Conservation (phyloP, 2,888 invertebrate genomes). For the Suillia variegata region DNA sequence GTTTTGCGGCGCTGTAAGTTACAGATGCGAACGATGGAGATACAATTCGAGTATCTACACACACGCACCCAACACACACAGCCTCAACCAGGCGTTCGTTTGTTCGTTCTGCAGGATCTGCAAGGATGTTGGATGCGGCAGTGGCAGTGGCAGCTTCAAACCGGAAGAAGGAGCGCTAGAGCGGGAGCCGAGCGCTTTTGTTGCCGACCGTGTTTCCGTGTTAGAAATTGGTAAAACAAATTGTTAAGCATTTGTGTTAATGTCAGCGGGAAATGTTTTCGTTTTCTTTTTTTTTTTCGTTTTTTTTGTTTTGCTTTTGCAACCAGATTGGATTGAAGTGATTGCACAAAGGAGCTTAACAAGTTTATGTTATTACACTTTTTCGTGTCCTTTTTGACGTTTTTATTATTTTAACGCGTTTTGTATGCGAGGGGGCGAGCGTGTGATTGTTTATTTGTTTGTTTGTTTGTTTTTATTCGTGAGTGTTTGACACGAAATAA, state of each 20-base stretch:
- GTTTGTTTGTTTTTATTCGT: background rate
- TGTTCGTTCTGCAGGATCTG: constrained; percentile 12
- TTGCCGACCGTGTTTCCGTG: constrained; percentile 42
- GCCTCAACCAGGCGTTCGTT: background rate
- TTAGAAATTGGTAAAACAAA: constrained; percentile 55
- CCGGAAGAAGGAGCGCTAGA: background rate
- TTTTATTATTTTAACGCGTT: constrained; percentile 19
- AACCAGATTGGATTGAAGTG: background rate
- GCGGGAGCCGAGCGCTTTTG: constrained; percentile 24
- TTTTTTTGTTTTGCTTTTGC: background rate
- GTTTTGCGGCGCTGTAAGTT: background rate
- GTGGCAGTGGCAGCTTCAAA: background rate
- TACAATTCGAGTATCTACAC: background rate
- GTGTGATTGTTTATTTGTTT: no score
- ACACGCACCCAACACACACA: background rate
- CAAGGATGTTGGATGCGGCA: constrained; percentile 14
- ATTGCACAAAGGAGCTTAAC: constrained; percentile 7
- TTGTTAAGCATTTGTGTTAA: constrained; percentile 57
- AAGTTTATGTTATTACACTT: no score
- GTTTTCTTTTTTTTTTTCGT: background rate
- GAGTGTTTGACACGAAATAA: constrained; percentile 20
- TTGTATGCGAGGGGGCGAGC: no score
- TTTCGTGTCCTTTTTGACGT: constrained; percentile 18
- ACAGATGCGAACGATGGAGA: background rate
- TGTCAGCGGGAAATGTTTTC: constrained; percentile 54